A percentile compares a stretch with the other conserved stretches of the same genome.
Conservation (phyloP, 2,888 invertebrate genomes). For the Drosophila fungiperda region DNA sequence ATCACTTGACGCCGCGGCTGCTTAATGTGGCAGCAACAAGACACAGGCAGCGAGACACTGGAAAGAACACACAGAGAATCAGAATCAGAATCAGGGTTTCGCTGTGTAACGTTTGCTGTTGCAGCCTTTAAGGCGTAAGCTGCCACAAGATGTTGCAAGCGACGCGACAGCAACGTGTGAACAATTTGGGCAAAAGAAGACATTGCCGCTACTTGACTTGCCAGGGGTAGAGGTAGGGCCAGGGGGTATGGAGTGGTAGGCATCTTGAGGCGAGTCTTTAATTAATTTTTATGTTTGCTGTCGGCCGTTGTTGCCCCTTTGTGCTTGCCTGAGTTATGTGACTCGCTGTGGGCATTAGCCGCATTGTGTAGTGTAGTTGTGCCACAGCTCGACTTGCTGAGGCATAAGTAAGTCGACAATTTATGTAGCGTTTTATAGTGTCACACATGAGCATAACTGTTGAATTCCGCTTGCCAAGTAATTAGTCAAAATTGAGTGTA, state of each 20-base stretch:
- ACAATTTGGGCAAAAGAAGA: constrained; percentile 68
- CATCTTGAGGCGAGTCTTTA: constrained; percentile 61
- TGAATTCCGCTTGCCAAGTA: constrained; percentile 43
- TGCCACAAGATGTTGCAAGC: constrained; percentile 65
- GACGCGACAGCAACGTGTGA: constrained; percentile 68
- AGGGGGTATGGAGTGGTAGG: constrained; percentile 1
- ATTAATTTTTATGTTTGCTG: constrained; percentile 73
- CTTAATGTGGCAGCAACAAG: constrained; percentile 42
- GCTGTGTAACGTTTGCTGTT: constrained; percentile 35
- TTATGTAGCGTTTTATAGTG: constrained; percentile 57
- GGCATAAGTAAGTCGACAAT: constrained; percentile 68
- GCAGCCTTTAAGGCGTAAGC: constrained; percentile 68
- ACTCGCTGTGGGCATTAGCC: constrained; percentile 72
- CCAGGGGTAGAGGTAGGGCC: not conserved
- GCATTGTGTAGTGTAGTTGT: constrained; percentile 38
- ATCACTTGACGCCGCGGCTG: constrained; percentile 75
- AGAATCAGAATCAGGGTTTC: not conserved
- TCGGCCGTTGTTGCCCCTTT: constrained; percentile 47
- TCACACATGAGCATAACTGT: constrained; percentile 26
- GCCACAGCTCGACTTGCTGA: constrained; percentile 42
- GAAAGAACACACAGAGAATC: not conserved
- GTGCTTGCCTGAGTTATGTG: constrained; percentile 69
- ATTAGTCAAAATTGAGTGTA: constrained; percentile 68
- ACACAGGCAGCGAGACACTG: constrained; percentile 5
- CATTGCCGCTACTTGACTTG: constrained; percentile 67